These are phyloP conservation scores for Bradypodion pumilum DNA, from an alignment of 2,797 vertebrate species.

Conservation along the genomic window DNA sequence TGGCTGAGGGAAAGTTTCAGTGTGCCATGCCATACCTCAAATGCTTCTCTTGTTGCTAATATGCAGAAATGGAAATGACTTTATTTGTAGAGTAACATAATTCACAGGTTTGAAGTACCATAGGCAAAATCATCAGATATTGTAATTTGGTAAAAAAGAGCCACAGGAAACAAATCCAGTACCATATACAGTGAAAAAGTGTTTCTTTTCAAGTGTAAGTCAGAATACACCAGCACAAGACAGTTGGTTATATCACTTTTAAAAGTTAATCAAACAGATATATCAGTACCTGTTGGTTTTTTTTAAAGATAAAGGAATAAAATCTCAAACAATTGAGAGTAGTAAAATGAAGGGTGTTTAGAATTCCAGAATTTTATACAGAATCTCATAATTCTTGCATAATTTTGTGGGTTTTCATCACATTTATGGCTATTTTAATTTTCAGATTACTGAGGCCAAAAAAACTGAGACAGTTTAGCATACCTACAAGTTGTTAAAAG, in stretches of 20 bases:
- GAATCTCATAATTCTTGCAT: slow-evolving; percentile 68
- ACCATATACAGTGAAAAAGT: background rate
- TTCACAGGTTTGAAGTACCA: slow-evolving; percentile 65
- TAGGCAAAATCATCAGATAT: slow-evolving; percentile 61
- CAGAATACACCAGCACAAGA: slow-evolving; percentile 53
- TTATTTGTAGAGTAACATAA: slow-evolving; percentile 67
- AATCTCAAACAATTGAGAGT: slow-evolving; percentile 38
- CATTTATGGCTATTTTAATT: slow-evolving; percentile 82
- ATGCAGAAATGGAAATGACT: slow-evolving; percentile 66
- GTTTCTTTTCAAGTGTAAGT: slow-evolving; percentile 57
- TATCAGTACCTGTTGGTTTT: slow-evolving; percentile 15
- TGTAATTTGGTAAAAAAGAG: slow-evolving; percentile 69
- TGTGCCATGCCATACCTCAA: slow-evolving; percentile 53
- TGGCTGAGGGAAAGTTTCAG: slow-evolving; percentile 44
- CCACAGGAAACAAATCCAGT: slow-evolving; percentile 57
- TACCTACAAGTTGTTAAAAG: slow-evolving; percentile 84
- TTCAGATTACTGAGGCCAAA: slow-evolving; percentile 79
- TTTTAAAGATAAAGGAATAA: slow-evolving; percentile 34
- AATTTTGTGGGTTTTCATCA: slow-evolving; percentile 75
- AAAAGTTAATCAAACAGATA: slow-evolving; percentile 68
- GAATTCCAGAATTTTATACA: slow-evolving; percentile 74
- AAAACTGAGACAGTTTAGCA: slow-evolving; percentile 80
- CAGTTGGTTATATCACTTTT: slow-evolving; percentile 36
- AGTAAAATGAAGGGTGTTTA: slow-evolving; percentile 50
- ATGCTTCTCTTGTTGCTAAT: slow-evolving; percentile 57